Conservation (phyloP, 2,113 vertebrate species). For the Actenoides lindsayi region DNA sequence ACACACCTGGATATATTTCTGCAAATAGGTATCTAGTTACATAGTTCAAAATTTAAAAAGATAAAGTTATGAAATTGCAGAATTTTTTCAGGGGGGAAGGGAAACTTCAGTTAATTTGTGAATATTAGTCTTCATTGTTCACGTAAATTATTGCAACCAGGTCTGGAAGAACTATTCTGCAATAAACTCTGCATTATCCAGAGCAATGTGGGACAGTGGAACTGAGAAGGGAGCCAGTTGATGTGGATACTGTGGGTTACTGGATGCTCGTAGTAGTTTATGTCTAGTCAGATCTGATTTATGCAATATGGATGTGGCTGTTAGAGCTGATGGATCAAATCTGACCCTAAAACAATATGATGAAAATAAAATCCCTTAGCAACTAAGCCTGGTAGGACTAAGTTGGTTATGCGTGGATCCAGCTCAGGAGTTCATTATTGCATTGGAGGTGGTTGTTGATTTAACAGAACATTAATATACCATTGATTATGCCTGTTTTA, state of each 20-base stretch:
- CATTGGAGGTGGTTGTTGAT: not conserved
- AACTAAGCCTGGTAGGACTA: not conserved
- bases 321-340: not conserved
- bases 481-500: not conserved
- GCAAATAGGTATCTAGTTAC: not conserved
- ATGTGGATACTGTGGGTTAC: not conserved
- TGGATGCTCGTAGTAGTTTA: not conserved
- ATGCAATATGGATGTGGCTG: accelerated
- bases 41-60: not conserved
- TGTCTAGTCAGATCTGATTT: not conserved
- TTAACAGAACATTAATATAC: not conserved
- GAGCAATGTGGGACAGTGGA: not conserved
- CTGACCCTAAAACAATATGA: not conserved
- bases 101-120: not conserved
- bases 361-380: not conserved
- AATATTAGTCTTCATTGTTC: not conserved
- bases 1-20: not conserved
- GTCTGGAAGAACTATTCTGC: not conserved
- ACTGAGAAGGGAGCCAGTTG: not conserved
- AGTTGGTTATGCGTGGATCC: not conserved
- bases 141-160: not conserved
- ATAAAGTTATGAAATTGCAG: not conserved
- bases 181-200: not conserved
- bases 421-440: not conserved
- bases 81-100: not conserved